Conservation (phyloP, 2,888 invertebrate species). For the Dyspetes luteomarginatus region DNA sequence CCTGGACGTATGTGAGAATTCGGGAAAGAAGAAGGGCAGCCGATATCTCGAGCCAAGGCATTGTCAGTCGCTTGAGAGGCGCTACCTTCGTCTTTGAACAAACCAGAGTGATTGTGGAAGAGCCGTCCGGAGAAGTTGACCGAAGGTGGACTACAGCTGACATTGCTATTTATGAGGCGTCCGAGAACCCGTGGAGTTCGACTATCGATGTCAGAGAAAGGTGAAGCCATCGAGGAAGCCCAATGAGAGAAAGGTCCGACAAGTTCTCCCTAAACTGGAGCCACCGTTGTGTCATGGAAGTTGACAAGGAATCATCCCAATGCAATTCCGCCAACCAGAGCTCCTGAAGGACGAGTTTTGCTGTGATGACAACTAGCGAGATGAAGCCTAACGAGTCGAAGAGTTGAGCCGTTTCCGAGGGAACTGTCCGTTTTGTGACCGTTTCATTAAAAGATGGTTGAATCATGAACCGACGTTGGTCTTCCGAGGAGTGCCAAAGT, state of each 20-base stretch:
- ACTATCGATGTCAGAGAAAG: neutral
- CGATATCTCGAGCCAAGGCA: neutral
- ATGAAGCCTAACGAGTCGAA: neutral
- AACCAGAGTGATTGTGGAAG: neutral
- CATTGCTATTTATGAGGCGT: neutral
- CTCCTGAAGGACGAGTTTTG: neutral
- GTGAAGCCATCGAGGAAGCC: neutral
- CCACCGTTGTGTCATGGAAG: neutral
- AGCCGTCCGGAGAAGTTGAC: neutral
- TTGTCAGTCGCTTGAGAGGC: conserved; percentile 3
- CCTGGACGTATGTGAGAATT: neutral
- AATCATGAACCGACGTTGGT: neutral
- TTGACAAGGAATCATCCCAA: neutral
- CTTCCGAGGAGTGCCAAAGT: neutral
- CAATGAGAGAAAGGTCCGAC: neutral
- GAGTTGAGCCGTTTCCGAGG: neutral
- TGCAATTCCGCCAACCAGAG: neutral
- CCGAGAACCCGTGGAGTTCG: neutral
- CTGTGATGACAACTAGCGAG: neutral
- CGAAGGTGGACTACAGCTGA: neutral
- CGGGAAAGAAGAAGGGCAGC: neutral
- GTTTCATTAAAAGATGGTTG: neutral
- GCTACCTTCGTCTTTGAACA: neutral
- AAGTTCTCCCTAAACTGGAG: neutral
- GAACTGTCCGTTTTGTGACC: neutral